Evolutionary conservation across 2,888 invertebrate genomes (phyloP).

Genomic region (Eilema depressum): DNA sequence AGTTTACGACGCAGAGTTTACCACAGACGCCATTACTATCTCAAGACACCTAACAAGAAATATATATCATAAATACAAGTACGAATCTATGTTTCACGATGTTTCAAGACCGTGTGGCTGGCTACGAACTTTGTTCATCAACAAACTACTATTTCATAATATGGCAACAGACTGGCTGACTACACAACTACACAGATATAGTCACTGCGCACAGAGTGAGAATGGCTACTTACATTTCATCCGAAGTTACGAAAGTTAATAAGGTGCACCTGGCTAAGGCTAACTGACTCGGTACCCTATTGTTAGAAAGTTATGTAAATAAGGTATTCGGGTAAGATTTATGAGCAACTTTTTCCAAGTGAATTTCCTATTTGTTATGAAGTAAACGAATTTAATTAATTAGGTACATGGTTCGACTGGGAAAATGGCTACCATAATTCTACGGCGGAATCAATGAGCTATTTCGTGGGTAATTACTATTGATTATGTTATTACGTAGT

Average conservation of each 20-base stretch:
- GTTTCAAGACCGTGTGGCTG: slow-evolving; percentile 34
- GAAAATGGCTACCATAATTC: neutral
- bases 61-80: slow-evolving; percentile 28
- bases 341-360: slow-evolving; percentile 23
- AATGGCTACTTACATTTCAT: slow-evolving; percentile 49
- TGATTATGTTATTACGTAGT: no score
- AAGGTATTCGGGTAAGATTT: slow-evolving; percentile 34
- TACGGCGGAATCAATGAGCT: neutral
- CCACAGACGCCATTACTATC: slow-evolving; percentile 17
- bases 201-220: slow-evolving; percentile 36
- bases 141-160: slow-evolving; percentile 55
- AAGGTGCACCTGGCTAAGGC: slow-evolving; percentile 51
- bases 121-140: slow-evolving; percentile 53
- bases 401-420: neutral
- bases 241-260: slow-evolving; percentile 51
- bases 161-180: slow-evolving; percentile 48
- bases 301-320: slow-evolving; percentile 44
- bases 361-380: neutral
- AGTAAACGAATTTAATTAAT: slow-evolving; percentile 24
- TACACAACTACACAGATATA: slow-evolving; percentile 36
- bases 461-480: no score
- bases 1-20: neutral
- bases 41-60: slow-evolving; percentile 37
- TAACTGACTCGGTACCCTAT: slow-evolving; percentile 44
- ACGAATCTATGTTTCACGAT: slow-evolving; percentile 36